phyloP scores from a whole-genome alignment of 2,888 invertebrate species.

The Epistrophe eligans region DNA sequence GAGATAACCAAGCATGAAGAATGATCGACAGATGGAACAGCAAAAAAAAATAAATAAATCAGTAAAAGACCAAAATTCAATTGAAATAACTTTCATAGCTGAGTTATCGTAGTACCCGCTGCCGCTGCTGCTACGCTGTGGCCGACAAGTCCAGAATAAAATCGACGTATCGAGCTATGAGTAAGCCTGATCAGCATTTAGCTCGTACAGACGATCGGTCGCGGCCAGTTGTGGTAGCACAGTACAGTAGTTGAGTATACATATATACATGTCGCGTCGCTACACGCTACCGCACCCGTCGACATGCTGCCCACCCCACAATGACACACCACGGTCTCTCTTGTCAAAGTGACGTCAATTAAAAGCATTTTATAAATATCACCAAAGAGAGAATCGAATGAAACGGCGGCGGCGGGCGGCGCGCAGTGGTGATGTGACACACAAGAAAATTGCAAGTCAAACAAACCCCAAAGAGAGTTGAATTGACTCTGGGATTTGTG shows the following conservation, averaged over 20 bases:
- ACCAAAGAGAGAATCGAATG: constrained; percentile 15
- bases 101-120: constrained; percentile 30
- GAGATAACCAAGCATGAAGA: constrained; percentile 57
- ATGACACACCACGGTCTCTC: constrained; percentile 38
- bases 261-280: constrained; percentile 32
- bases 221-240: constrained; percentile 56
- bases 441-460: constrained; percentile 40
- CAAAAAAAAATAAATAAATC: constrained; percentile 8
- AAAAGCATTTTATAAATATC: constrained; percentile 71
- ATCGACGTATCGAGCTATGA: constrained; percentile 68
- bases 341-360: constrained; percentile 75
- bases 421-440: background rate
- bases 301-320: background rate
- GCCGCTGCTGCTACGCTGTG: background rate
- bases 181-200: constrained; percentile 73
- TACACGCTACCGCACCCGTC: constrained; percentile 20
- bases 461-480: constrained; percentile 35
- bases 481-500: constrained; percentile 20
- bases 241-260: constrained; percentile 33
- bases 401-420: background rate
- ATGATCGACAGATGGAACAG: constrained; percentile 20
- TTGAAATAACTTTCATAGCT: constrained; percentile 63
- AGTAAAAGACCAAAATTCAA: constrained; percentile 50
- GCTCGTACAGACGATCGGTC: constrained; percentile 71
- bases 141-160: constrained; percentile 33